phyloP scores from a whole-genome alignment of 2,888 invertebrate genomes.

The Eremobia ochroleuca region DNA sequence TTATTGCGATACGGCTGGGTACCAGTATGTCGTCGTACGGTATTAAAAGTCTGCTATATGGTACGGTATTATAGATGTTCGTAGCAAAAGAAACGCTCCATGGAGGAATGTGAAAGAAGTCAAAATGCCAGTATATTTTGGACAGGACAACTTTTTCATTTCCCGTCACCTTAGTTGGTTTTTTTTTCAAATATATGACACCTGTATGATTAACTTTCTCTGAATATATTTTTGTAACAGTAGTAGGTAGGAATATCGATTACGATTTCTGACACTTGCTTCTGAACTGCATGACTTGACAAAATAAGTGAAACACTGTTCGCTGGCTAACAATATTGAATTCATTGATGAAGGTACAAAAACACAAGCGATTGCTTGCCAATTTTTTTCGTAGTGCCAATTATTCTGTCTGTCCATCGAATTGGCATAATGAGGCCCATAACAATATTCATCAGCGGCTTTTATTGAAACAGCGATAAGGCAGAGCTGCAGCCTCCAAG shows the following conservation, averaged over 20 bases:
- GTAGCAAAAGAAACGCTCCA: not conserved
- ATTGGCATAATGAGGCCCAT: not conserved
- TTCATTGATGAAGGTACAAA: not conserved
- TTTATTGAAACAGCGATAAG: slow-evolving; percentile 32
- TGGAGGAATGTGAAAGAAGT: slow-evolving; percentile 28
- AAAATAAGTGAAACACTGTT: slow-evolving; percentile 3
- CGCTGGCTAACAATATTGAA: not conserved
- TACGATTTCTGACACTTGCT: not conserved
- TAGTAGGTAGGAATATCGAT: not conserved
- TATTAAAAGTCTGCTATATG: slow-evolving; percentile 54
- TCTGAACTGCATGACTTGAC: slow-evolving; percentile 6
- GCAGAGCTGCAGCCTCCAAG: slow-evolving; percentile 55
- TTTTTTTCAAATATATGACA: slow-evolving; percentile 15
- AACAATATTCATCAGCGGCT: slow-evolving; percentile 12
- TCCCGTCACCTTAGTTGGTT: slow-evolving; percentile 15
- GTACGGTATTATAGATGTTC: slow-evolving; percentile 10
- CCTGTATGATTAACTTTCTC: slow-evolving; percentile 31
- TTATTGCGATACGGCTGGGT: slow-evolving; percentile 59
- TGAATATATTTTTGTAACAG: not conserved
- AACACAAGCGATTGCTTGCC: not conserved
- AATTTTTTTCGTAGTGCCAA: not conserved
- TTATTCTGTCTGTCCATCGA: not conserved
- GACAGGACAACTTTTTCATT: slow-evolving; percentile 30
- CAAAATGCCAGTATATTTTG: slow-evolving; percentile 19
- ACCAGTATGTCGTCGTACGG: slow-evolving; percentile 34